phyloP scores from a whole-genome alignment of 53 echinoderm and acorn worm genomes.

The Actinopyga echinites region DNA sequence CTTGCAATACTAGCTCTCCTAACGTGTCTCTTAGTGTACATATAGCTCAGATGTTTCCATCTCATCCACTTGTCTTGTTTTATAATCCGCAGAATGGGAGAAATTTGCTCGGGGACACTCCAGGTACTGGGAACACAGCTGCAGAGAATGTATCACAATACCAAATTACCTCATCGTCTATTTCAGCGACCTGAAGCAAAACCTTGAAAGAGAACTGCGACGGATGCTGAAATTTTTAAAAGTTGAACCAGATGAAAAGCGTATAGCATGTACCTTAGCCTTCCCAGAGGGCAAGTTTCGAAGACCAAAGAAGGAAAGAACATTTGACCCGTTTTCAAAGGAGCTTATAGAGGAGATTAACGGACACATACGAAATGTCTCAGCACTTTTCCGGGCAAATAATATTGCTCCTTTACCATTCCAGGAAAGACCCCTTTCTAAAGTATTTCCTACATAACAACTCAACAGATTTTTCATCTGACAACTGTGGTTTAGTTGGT shows the following conservation, averaged over 20 bases:
- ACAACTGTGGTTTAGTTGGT: too few species aligned
- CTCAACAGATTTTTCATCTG: too few species aligned
- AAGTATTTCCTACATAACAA: too few species aligned
- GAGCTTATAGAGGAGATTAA: conserved; percentile 29
- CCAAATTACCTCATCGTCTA: conserved; percentile 38
- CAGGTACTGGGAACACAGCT: conserved; percentile 34
- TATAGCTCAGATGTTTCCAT: too few species aligned
- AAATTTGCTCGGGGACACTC: conserved; percentile 31
- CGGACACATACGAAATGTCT: conserved; percentile 23
- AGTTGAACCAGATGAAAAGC: conserved; percentile 25
- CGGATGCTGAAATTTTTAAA: conserved; percentile 30
- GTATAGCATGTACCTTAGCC: conserved; percentile 29
- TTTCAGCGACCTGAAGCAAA: conserved; percentile 4
- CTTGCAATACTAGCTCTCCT: too few species aligned
- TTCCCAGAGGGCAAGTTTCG: conserved; percentile 20
- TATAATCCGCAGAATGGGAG: conserved; percentile 15
- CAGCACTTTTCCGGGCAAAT: not conserved
- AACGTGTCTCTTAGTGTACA: too few species aligned
- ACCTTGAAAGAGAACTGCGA: conserved; percentile 16
- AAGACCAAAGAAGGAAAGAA: conserved; percentile 24
- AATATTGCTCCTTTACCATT: conserved; percentile 17
- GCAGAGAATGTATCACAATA: conserved; percentile 31
- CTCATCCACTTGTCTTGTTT: too few species aligned
- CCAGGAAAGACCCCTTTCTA: not conserved
- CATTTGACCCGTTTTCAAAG: not conserved